Base-by-base conservation (phyloP, 1,140 invertebrate genomes). In the Drosophila grimshawi region DNA sequence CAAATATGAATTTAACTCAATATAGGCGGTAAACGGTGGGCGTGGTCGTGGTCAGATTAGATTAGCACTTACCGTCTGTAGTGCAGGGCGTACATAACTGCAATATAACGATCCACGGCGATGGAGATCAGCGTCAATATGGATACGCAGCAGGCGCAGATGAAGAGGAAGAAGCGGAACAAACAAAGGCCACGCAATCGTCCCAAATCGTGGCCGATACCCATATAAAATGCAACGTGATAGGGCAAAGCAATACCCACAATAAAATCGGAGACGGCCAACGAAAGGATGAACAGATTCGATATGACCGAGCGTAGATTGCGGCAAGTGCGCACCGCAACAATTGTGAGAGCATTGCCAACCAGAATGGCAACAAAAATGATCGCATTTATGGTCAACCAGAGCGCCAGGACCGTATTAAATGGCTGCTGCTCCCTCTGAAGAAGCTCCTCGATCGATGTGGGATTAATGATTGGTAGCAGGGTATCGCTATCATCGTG, bases 51-150 rank as follows among this genome's bases (percentile, higher is more conserved):
- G 19, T 19, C 0, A 19, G 19, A 19, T 19, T 19, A 19, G 19
- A 19, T 19, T 19, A 19, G 10, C 11, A 62, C 80, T 81, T 63
- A 92, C 71, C 94, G 93, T 90, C 94, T 94, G 92, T 97, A 96
- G 89, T 95, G 94, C 65, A 98, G 93, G 2, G 97, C 96, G 92
- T 97, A 95, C 3, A 97, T 94, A 64, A 98, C 96, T 0, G 97
- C 96, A 69, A 96, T 93, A 86, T 96, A 97, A 49, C 97, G 94
- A 92, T 98, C 97, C 29, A 97, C 93, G 7, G 97, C 96, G 59
- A 98, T 97, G 11, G 96, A 95, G 60, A 96, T 96, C 45, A 98
- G 94, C 74, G 97, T 97, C 91, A 95, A 95, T 80, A 98, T 96
- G 75, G 96, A 96, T 27, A 95, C 95, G 75, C 95, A 94, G 86